Conservation (phyloP, 2,797 vertebrate species). For the Echiichthys vipera region DNA sequence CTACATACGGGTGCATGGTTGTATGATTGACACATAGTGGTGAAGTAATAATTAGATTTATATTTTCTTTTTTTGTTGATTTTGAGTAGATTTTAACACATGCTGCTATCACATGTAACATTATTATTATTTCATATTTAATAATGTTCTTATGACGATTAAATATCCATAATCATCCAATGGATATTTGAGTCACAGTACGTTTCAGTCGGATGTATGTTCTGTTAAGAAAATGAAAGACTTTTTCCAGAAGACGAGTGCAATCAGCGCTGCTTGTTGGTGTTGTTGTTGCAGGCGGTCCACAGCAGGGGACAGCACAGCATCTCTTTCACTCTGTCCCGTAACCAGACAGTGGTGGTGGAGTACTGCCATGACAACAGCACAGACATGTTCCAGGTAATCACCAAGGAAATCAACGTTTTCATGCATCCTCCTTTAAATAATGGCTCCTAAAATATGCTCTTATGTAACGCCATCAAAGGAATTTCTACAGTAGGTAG, state of each 20-base stretch:
- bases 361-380: slow-evolving; percentile 97
- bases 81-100: no score
- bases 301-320: slow-evolving; percentile 98
- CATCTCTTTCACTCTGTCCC: slow-evolving; percentile 95
- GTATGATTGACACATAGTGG: neutral
- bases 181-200: neutral
- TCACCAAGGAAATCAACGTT: neutral
- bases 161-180: no score
- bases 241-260: neutral
- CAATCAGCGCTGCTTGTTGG: slow-evolving; percentile 9
- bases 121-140: neutral
- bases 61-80: no score
- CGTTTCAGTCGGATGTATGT: neutral
- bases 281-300: slow-evolving; percentile 87
- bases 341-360: slow-evolving; percentile 97
- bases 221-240: neutral
- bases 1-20: neutral
- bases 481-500: neutral
- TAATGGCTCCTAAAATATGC: slow-evolving; percentile 24
- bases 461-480: slow-evolving; percentile 50
- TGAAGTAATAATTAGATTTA: no score
- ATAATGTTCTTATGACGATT: neutral
- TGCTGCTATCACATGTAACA: neutral
- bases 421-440: neutral
- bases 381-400: slow-evolving; percentile 99